Conservation (phyloP, 1,140 invertebrate genomes). For the Heliconius eleuchia region DNA sequence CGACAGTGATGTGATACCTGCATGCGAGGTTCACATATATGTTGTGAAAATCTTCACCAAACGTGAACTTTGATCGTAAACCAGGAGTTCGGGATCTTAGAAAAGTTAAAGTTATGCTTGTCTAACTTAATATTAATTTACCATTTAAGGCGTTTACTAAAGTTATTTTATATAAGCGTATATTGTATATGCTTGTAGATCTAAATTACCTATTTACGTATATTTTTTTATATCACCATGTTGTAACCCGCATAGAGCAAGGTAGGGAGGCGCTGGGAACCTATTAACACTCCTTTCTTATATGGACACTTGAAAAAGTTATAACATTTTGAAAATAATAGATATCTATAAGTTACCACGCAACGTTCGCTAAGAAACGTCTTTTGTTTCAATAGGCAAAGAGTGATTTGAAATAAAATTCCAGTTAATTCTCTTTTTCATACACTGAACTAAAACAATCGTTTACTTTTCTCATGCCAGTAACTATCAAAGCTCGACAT, state of each 20-base stretch:
- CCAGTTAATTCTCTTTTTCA: not conserved
- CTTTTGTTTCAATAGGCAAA: slow-evolving; percentile 3
- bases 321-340: not conserved
- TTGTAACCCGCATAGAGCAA: too few species aligned
- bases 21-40: slow-evolving; percentile 33
- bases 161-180: not conserved
- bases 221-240: too few species aligned
- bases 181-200: not conserved
- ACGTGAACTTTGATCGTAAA: slow-evolving; percentile 40
- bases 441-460: not conserved
- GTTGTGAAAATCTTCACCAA: slow-evolving; percentile 37
- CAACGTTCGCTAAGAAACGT: not conserved
- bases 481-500: not conserved
- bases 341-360: not conserved
- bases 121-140: slow-evolving; percentile 22
- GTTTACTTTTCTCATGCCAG: slow-evolving; percentile 6
- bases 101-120: slow-evolving; percentile 24
- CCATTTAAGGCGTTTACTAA: not conserved
- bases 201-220: too few species aligned
- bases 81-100: slow-evolving; percentile 20
- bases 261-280: too few species aligned
- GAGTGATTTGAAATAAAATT: slow-evolving; percentile 1
- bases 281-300: too few species aligned
- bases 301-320: too few species aligned
- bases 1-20: slow-evolving; percentile 48